These are phyloP conservation scores for Diplodus puntazzo DNA, from an alignment of 2,797 vertebrate genomes.

Conservation along the genomic window DNA sequence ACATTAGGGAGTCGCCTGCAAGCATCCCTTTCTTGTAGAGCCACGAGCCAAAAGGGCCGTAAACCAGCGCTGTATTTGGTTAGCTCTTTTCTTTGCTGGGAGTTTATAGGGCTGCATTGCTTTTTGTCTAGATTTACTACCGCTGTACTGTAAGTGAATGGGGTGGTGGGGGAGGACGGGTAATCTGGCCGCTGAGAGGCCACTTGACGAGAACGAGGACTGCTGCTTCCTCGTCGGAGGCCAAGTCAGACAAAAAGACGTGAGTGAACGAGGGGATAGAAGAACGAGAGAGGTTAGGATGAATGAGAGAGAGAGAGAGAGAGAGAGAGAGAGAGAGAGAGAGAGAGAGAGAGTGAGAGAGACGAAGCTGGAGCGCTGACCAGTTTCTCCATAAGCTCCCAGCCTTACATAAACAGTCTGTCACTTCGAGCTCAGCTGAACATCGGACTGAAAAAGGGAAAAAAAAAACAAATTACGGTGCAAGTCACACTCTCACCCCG, in stretches of 20 bases:
- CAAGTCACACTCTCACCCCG: slow-evolving; percentile 17
- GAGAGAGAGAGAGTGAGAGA: slow-evolving; percentile 49
- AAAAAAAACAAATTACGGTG: slow-evolving; percentile 23
- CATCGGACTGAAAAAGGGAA: slow-evolving; percentile 23
- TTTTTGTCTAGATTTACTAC: slow-evolving; percentile 69
- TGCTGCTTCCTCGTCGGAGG: slow-evolving; percentile 54
- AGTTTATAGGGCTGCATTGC: slow-evolving; percentile 60
- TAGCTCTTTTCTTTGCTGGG: slow-evolving; percentile 53
- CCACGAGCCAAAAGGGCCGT: slow-evolving; percentile 52
- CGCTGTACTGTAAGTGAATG: slow-evolving; percentile 54
- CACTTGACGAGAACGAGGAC: slow-evolving; percentile 68
- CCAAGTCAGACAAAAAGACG: slow-evolving; percentile 20
- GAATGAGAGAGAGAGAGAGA: slow-evolving; percentile 46
- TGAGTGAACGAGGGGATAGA: slow-evolving; percentile 14
- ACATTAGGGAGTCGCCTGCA: slow-evolving; percentile 64
- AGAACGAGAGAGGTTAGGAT: slow-evolving; percentile 35
- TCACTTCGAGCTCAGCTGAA: slow-evolving; percentile 40
- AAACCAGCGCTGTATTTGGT: slow-evolving; percentile 67
- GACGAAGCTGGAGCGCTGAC: slow-evolving; percentile 8
- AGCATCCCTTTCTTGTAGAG: slow-evolving; percentile 59
- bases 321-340: slow-evolving; percentile 43
- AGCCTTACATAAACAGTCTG: slow-evolving; percentile 47
- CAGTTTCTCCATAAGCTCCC: slow-evolving; percentile 18
- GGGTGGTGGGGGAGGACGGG: slow-evolving; percentile 9
- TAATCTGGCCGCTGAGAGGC: slow-evolving; percentile 59